phyloP scores from a whole-genome alignment of 2,113 vertebrate species.

The Baryphthengus martii region DNA sequence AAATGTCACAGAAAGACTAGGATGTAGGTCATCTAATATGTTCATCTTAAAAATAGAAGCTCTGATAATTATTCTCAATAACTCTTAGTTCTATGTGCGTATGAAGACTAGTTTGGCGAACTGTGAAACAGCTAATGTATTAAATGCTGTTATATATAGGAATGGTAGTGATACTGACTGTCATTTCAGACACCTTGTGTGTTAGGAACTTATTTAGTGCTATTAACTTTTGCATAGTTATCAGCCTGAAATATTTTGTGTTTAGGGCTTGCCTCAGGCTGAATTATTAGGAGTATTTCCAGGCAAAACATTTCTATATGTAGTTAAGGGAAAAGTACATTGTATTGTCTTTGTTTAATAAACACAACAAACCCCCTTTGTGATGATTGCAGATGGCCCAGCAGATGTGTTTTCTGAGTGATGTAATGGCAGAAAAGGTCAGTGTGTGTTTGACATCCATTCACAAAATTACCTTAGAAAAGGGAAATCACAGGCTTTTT shows the following conservation, averaged over 20 bases:
- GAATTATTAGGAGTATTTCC: background rate
- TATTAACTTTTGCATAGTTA: background rate
- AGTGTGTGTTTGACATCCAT: background rate
- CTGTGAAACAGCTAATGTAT: background rate
- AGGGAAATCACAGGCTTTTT: constrained; percentile 29
- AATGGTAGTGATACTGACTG: background rate
- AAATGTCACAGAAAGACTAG: background rate
- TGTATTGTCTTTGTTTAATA: background rate
- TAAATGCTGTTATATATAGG: background rate
- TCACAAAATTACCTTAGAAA: constrained; percentile 25
- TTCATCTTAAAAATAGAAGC: background rate
- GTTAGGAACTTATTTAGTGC: background rate
- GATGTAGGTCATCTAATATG: background rate
- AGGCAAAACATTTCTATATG: background rate
- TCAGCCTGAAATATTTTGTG: background rate
- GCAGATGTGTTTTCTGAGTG: constrained; percentile 55
- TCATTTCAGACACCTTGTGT: background rate
- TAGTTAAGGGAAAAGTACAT: background rate
- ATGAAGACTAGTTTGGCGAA: background rate
- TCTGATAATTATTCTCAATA: background rate
- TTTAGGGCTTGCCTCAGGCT: background rate
- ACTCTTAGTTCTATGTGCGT: background rate
- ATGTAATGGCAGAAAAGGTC: constrained; percentile 48
- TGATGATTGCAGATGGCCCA: background rate
- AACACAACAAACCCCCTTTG: background rate